phyloP scores from a whole-genome alignment of 2,888 invertebrate genomes.

The Helobdella robusta region DNA sequence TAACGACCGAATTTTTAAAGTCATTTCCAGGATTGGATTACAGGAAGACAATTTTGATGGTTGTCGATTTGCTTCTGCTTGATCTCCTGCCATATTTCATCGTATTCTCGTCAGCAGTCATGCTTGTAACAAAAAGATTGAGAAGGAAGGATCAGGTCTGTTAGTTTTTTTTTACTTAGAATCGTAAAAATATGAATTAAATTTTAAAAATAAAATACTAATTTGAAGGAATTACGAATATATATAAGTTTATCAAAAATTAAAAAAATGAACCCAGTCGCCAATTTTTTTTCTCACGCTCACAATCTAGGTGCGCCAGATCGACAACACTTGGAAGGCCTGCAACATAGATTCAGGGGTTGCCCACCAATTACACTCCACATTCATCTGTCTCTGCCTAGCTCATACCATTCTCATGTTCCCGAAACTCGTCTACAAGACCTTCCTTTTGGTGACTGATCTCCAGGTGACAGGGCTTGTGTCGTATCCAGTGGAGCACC shows the following conservation, averaged over 20 bases:
- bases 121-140: conserved; percentile 31
- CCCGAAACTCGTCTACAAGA: conserved; percentile 34
- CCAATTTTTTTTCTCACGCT: too few species aligned
- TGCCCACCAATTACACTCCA: conserved; percentile 33
- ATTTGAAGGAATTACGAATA: too few species aligned
- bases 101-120: conserved; percentile 37
- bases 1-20: background rate
- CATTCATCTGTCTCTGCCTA: conserved; percentile 33
- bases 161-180: background rate
- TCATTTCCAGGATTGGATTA: conserved; percentile 33
- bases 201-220: too few species aligned
- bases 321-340: conserved; percentile 35
- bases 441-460: conserved; percentile 29
- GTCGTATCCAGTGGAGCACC: conserved; percentile 24
- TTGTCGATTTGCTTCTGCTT: conserved; percentile 39
- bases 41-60: conserved; percentile 41
- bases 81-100: conserved; percentile 40
- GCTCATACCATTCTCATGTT: conserved; percentile 34
- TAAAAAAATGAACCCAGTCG: too few species aligned
- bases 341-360: conserved; percentile 34
- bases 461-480: conserved; percentile 26
- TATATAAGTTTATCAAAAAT: too few species aligned
- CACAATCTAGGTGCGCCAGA: conserved; percentile 27
- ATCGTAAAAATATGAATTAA: too few species aligned
- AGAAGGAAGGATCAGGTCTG: conserved; percentile 26